phyloP scores from a whole-genome alignment of 2,113 vertebrate species.

The Cynopterus brachyotis region DNA sequence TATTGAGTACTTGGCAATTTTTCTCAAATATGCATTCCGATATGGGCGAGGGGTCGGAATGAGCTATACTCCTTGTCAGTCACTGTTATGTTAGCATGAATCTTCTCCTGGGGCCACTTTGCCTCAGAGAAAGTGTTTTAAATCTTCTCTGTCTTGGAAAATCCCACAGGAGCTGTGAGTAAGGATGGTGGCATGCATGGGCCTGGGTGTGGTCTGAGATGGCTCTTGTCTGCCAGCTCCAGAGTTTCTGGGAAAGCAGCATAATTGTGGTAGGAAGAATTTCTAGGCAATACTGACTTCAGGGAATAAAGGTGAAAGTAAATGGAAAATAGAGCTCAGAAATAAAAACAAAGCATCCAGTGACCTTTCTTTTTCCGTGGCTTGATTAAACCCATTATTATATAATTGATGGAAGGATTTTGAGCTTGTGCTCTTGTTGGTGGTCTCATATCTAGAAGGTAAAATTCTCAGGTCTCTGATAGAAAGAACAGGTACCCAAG shows the following conservation, averaged over 20 bases:
- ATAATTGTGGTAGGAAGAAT: conserved; percentile 16
- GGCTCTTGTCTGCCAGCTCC: not conserved
- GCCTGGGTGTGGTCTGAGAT: not conserved
- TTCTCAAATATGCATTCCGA: conserved; percentile 26
- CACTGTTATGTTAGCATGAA: conserved; percentile 26
- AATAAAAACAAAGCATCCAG: not conserved
- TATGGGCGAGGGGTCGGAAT: not conserved
- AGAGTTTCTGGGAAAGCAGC: conserved; percentile 43
- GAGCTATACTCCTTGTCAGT: not conserved
- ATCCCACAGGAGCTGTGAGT: conserved; percentile 56
- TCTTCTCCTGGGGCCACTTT: conserved; percentile 69
- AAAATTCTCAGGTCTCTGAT: not conserved
- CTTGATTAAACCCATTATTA: not conserved
- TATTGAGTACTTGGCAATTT: conserved; percentile 38
- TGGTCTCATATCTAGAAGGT: not conserved
- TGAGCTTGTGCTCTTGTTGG: not conserved
- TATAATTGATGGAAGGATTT: not conserved
- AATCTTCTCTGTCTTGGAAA: conserved; percentile 53
- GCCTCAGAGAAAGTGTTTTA: conserved; percentile 48
- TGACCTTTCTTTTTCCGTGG: not conserved
- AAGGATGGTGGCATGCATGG: not conserved
- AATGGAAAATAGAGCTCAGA: not conserved
- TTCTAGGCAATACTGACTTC: conserved; percentile 38
- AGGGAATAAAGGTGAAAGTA: conserved; percentile 4
- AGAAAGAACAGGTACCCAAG: not conserved